Evolutionary conservation across 2,113 vertebrate species (phyloP).

Genomic region (Miniopterus natalensis): DNA sequence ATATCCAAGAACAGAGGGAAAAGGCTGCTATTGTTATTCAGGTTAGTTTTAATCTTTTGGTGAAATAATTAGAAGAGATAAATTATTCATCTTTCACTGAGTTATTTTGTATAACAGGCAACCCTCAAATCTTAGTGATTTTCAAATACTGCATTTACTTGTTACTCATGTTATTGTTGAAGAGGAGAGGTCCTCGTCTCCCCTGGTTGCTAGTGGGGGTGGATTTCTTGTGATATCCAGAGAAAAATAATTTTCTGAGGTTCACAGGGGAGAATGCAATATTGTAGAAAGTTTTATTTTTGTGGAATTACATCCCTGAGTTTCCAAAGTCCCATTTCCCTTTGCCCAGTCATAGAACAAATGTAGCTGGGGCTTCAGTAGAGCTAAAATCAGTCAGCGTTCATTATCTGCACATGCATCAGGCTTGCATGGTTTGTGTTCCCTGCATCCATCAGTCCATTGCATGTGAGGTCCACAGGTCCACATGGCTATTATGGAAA

Average conservation of each 20-base stretch:
- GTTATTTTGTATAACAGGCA: neutral
- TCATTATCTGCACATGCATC: too few relatives aligned
- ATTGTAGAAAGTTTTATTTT: neutral
- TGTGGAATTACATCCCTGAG: too few relatives aligned
- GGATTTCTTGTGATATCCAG: neutral
- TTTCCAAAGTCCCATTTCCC: too few relatives aligned
- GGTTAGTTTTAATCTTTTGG: conserved; percentile 87
- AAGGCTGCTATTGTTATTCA: conserved; percentile 94
- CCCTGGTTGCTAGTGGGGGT: neutral
- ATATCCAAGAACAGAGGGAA: conserved; percentile 73
- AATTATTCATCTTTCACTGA: neutral
- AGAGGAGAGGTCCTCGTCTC: neutral
- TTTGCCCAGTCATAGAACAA: too few relatives aligned
- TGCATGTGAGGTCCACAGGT: too few relatives aligned
- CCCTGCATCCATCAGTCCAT: too few relatives aligned
- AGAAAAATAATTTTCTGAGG: neutral
- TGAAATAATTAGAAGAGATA: neutral
- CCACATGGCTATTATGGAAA: too few relatives aligned
- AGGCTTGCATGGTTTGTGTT: too few relatives aligned
- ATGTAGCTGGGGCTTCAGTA: too few relatives aligned
- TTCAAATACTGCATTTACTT: conserved; percentile 7
- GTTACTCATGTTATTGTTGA: neutral
- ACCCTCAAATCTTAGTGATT: neutral
- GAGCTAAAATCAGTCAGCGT: too few relatives aligned
- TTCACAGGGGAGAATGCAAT: neutral